A percentile compares a stretch with the other conserved stretches of the same genome.
phyloP scores from a whole-genome alignment of 2,113 vertebrate species.

The Cephalopterus ornatus region DNA sequence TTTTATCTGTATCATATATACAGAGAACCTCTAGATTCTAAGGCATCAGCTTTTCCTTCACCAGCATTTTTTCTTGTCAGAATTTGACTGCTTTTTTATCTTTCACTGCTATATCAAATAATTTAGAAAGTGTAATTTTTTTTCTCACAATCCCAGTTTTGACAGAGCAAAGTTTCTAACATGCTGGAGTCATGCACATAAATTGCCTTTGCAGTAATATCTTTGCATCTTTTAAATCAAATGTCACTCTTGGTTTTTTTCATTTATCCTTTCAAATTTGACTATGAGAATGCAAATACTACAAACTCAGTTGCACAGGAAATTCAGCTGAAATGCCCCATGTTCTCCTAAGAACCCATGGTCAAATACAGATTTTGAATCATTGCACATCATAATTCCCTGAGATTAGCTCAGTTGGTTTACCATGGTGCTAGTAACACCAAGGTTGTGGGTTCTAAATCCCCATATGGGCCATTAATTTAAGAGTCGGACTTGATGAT shows the following conservation, averaged over 20 bases:
- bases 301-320: not conserved
- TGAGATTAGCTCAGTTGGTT: not conserved
- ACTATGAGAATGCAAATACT: not conserved
- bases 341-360: not conserved
- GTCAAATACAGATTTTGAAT: not conserved
- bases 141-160: not conserved
- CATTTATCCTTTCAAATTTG: not conserved
- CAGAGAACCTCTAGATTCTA: not conserved
- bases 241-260: not conserved
- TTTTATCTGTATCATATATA: not conserved
- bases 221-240: not conserved
- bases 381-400: not conserved
- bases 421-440: not conserved
- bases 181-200: not conserved
- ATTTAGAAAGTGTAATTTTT: not conserved
- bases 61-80: not conserved
- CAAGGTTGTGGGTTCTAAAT: not conserved
- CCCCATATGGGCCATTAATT: not conserved
- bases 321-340: not conserved
- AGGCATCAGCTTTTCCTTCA: not conserved
- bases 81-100: not conserved
- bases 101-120: not conserved
- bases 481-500: not conserved
- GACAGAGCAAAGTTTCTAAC: not conserved
- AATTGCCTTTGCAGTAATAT: not conserved